Conservation (phyloP, 2,113 vertebrate species). For the Pseudopodoces humilis region DNA sequence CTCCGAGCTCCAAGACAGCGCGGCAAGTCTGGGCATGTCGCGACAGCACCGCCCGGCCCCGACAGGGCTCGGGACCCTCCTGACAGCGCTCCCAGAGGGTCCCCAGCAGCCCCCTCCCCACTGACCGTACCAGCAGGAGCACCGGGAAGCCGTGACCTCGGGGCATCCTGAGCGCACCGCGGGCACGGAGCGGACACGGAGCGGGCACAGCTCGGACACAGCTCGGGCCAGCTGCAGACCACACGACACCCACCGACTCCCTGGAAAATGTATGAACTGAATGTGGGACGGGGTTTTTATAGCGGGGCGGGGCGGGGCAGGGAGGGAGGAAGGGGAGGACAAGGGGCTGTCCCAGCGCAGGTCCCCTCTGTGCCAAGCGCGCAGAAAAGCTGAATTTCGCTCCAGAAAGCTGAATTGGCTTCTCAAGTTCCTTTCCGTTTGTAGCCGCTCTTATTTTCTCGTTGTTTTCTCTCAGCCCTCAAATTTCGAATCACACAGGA, state of each 20-base stretch:
- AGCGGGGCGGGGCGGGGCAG: neutral
- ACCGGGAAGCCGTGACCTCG: neutral
- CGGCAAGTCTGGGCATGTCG: neutral
- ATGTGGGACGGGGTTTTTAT: rapidly evolving
- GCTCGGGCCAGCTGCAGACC: neutral
- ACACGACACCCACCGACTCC: too few species aligned
- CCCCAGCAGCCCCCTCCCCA: neutral
- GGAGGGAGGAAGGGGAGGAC: too few species aligned
- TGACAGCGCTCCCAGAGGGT: neutral
- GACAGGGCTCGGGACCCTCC: neutral
- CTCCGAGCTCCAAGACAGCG: neutral
- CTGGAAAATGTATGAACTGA: rapidly evolving
- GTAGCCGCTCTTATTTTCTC: rapidly evolving
- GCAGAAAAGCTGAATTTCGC: too few species aligned
- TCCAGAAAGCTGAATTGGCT: rapidly evolving
- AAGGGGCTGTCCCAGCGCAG: neutral
- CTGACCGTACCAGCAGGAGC: neutral
- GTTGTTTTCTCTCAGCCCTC: neutral
- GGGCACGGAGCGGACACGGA: rapidly evolving
- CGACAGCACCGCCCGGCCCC: neutral
- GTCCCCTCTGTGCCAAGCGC: neutral
- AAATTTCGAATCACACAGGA: rapidly evolving
- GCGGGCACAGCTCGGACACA: rapidly evolving
- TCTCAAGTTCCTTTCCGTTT: rapidly evolving
- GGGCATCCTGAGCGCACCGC: neutral